Evolutionary conservation across 92 coral and sea anemone species (phyloP), one percentile per base, ranked within the genome.

Genomic region (Metridium senile): DNA sequence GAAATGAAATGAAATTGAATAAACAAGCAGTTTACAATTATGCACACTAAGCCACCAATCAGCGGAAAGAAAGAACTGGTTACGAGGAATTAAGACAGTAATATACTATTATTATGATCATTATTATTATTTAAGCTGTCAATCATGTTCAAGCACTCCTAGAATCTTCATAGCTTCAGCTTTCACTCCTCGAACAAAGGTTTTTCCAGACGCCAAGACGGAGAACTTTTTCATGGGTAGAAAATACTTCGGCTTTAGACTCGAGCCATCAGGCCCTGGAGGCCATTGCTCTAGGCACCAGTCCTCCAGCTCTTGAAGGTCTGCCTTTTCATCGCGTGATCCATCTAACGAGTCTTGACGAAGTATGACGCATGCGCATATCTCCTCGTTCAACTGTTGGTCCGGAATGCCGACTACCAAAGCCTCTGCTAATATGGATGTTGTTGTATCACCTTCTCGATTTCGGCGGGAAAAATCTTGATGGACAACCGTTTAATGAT

Each of bases 291-390:
- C 16, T 32, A 47, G 30, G 66, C 70, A 77, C 82, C 82, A 77
- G 7, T 53, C 32, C 57, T 67, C 75, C 39, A 77, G 9, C 75
- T 77, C 32, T 18, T 35, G 29, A 17, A 58, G 31, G 46, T 54
- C 66, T 21, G 29, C 21, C 13, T 77, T 63, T 35, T 65, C 13
- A 54, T 54, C 59, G 17, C 59, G 20, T 54, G 20, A 16, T 9
- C 21, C 25, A 54, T 54, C 59, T 16, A n/a, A n/a, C n/a, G 19
- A 11, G 67, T 61, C 26, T 25, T 31, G n/a, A 19, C 28, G 29
- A 6, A 66, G 58, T 33, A 81, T 65, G 16, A 81, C 74, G 62
- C 80, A 81, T 81, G 85, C 80, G 85, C 85, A 81, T 34, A 65
- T 73, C 58, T 81, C 85, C 49, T 81, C 74, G 73, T 25, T 9